Evolutionary conservation across 2,113 vertebrate genomes (phyloP).

Genomic region (Heloderma charlesbogerti): DNA sequence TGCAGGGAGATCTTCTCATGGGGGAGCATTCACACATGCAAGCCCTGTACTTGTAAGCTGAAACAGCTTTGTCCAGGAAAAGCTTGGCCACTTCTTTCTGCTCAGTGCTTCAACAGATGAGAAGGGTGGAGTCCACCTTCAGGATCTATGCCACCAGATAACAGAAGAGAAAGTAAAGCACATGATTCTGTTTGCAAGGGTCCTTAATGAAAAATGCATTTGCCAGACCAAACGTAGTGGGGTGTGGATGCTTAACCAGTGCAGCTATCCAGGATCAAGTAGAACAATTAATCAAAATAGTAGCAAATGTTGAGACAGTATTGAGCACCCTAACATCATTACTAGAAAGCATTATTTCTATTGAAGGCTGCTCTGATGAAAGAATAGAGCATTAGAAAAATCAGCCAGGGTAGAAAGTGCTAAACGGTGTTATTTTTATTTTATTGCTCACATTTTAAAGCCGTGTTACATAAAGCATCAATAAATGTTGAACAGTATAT

Average conservation of each 20-base stretch:
- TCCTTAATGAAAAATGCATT: background rate
- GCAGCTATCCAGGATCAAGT: background rate
- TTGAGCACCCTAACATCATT: background rate
- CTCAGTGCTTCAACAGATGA: background rate
- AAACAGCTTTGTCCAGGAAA: background rate
- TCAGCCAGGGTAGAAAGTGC: background rate
- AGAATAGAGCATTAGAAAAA: slow-evolving; percentile 7
- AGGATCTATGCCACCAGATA: background rate
- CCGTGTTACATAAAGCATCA: slow-evolving; percentile 14
- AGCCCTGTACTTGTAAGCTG: background rate
- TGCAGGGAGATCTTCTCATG: background rate
- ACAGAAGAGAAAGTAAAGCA: background rate
- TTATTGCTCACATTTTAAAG: slow-evolving; percentile 36
- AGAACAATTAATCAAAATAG: background rate
- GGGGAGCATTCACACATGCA: background rate
- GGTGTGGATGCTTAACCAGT: background rate
- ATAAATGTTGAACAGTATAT: background rate
- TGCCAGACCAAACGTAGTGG: background rate
- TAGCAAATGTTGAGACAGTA: background rate
- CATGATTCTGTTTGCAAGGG: background rate
- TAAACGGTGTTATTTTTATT: slow-evolving; percentile 34
- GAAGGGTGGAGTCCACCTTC: background rate
- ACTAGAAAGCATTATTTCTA: background rate
- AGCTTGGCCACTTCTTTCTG: background rate
- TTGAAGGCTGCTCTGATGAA: slow-evolving; percentile 5